Percentiles rank a stretch among this genome's conserved stretches.
Conservation (phyloP, 1,140 invertebrate genomes). For the Dendroctonus ponderosae region DNA sequence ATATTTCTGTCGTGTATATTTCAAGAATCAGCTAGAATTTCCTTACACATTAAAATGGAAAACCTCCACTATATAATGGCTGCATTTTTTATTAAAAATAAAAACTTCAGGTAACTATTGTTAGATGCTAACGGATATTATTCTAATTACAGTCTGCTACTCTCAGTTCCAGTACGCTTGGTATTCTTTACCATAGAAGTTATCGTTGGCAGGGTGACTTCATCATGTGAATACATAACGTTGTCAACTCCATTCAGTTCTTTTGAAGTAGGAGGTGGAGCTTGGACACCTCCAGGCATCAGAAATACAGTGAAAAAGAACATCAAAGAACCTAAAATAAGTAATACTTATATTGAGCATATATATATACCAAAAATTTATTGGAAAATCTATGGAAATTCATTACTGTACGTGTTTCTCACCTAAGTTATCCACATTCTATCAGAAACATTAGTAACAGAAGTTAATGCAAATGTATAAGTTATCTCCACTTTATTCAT, state of each 20-base stretch:
- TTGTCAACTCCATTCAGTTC: constrained; percentile 53
- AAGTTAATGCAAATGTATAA: no score
- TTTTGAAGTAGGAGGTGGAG: constrained; percentile 39
- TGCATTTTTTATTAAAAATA: no score
- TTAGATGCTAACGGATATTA: not conserved
- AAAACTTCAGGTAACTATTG: no score
- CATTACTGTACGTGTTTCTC: no score
- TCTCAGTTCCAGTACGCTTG: constrained; percentile 35
- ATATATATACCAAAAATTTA: not conserved
- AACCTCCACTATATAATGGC: no score
- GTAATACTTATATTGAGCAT: not conserved
- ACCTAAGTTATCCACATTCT: no score
- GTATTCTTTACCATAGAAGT: constrained; percentile 41
- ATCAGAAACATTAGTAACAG: no score
- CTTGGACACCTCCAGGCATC: constrained; percentile 59
- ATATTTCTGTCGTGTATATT: no score
- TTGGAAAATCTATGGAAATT: no score
- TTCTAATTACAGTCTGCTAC: constrained; percentile 35
- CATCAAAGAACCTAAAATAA: constrained; percentile 64
- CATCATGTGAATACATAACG: constrained; percentile 53
- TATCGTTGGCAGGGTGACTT: constrained; percentile 43
- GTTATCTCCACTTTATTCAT: no score
- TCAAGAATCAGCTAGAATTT: no score
- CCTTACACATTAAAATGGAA: no score
- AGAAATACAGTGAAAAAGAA: constrained; percentile 71